Conservation (phyloP, 37 sponge, comb jelly and placozoan species). For the Sycon ciliatum region DNA sequence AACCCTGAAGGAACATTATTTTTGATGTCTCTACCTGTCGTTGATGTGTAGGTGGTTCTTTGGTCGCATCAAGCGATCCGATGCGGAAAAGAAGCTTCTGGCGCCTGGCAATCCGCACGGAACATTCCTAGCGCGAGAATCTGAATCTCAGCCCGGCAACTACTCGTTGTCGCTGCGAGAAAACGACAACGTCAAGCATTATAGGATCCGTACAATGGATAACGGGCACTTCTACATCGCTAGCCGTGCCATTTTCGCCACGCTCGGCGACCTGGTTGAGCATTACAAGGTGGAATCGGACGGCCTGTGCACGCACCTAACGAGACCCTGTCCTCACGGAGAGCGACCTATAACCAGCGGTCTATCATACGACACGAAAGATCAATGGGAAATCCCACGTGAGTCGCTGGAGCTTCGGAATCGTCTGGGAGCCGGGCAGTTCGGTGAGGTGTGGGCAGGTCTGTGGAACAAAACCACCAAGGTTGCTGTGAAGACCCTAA, state of each 20-base stretch:
- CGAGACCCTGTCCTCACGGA: constrained; percentile 41
- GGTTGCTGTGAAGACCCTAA: constrained; percentile 81
- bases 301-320: constrained; percentile 56
- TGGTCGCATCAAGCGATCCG: constrained; percentile 81
- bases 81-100: constrained; percentile 82
- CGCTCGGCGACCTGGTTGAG: constrained; percentile 74
- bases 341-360: no score
- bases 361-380: constrained; percentile 68
- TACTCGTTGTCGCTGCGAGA: no score
- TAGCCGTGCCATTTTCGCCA: constrained; percentile 66
- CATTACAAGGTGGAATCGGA: constrained; percentile 68
- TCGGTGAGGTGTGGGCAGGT: constrained; percentile 73
- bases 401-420: constrained; percentile 52
- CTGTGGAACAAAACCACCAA: constrained; percentile 75
- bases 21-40: no score
- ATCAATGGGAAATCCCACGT: constrained; percentile 97
- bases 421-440: constrained; percentile 86
- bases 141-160: no score
- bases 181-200: no score
- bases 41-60: constrained; percentile 79
- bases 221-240: constrained; percentile 89
- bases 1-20: no score
- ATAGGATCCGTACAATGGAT: constrained; percentile 78
- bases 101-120: constrained; percentile 51
- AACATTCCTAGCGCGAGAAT: constrained; percentile 78